Evolutionary conservation across 64 coral and sea anemone species (phyloP).

Genomic region (Stylophora pistillata): DNA sequence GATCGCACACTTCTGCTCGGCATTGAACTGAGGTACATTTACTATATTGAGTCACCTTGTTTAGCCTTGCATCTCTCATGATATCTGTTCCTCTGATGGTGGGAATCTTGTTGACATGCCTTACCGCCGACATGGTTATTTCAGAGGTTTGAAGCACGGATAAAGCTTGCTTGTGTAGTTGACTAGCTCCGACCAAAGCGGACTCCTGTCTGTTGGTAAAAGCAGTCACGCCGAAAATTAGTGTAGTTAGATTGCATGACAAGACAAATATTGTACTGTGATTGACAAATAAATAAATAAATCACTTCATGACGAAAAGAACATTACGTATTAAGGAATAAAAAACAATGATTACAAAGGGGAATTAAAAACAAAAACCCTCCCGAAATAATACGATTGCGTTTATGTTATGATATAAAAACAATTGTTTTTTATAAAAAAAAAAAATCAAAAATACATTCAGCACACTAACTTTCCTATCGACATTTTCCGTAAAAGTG

Average conservation of each 20-base stretch:
- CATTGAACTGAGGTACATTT: neutral
- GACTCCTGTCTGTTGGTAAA: neutral
- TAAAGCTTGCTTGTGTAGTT: neutral
- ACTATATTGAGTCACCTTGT: slow-evolving; percentile 63
- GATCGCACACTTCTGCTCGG: neutral
- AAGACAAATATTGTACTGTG: neutral
- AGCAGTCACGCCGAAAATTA: slow-evolving; percentile 22
- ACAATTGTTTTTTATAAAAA: neutral
- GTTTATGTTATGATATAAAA: too few relatives aligned
- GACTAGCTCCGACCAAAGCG: neutral
- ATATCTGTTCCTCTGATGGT: slow-evolving; percentile 91
- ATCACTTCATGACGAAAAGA: neutral
- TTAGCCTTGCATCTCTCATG: slow-evolving; percentile 67
- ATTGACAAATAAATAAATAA: too few relatives aligned
- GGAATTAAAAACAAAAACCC: too few relatives aligned
- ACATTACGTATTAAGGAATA: neutral
- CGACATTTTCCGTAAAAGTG: slow-evolving; percentile 11
- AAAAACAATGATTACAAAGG: neutral
- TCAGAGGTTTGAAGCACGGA: slow-evolving; percentile 9
- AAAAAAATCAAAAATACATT: neutral
- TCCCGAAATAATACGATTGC: too few relatives aligned
- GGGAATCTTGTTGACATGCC: slow-evolving; percentile 86
- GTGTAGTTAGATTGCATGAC: slow-evolving; percentile 7
- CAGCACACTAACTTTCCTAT: neutral
- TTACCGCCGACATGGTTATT: slow-evolving; percentile 59